Evolutionary conservation across 2,113 vertebrate genomes (phyloP).

Genomic region (Galbula dea): DNA sequence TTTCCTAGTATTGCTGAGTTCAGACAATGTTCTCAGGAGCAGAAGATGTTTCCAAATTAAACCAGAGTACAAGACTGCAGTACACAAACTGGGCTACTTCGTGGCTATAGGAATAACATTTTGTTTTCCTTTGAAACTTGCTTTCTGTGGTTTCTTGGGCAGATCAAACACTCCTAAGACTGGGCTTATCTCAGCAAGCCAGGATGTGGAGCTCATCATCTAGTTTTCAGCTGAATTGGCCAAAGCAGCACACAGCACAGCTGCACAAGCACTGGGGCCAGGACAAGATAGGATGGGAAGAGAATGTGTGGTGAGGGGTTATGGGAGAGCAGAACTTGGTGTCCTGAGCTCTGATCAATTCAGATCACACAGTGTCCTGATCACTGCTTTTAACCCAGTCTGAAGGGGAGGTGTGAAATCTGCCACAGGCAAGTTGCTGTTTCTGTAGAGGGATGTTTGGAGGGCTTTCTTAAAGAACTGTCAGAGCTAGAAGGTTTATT

Average conservation of each 20-base stretch:
- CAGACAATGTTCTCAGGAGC: not conserved
- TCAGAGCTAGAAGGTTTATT: not conserved
- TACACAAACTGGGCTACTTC: not conserved
- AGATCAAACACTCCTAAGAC: not conserved
- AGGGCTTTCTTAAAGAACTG: not conserved
- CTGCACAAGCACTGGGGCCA: not conserved
- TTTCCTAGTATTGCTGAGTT: not conserved
- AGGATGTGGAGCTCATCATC: not conserved
- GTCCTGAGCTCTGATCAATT: not conserved
- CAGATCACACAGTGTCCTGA: fast-evolving
- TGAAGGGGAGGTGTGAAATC: not conserved
- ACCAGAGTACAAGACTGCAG: not conserved
- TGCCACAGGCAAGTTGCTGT: not conserved
- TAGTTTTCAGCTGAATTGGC: not conserved
- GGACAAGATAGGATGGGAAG: not conserved
- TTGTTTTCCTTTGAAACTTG: not conserved
- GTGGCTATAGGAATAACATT: not conserved
- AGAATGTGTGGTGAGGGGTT: not conserved
- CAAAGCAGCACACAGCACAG: not conserved
- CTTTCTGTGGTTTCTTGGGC: not conserved
- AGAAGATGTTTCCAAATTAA: not conserved
- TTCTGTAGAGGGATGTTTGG: not conserved
- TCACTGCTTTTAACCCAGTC: not conserved
- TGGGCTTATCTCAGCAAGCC: not conserved
- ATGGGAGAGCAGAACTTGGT: not conserved